Percentiles rank a stretch among this genome's conserved stretches.
These are phyloP conservation scores for Torymus aiolomorphi DNA, from an alignment of 2,888 invertebrate genomes.

Conservation along the genomic window DNA sequence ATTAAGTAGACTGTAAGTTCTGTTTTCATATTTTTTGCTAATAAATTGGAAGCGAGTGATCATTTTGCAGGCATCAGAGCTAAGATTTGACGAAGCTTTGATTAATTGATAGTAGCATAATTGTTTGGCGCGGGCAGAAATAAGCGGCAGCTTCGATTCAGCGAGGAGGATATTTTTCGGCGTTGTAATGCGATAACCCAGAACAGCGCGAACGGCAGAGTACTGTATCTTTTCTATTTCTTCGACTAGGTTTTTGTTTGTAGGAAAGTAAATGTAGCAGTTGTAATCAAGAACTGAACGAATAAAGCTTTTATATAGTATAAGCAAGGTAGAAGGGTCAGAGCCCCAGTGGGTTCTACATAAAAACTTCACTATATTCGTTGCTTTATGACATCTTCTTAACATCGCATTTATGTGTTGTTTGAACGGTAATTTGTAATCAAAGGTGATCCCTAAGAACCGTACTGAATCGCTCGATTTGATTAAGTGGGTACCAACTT, in stretches of 20 bases:
- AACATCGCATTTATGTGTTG: background rate
- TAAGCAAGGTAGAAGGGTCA: background rate
- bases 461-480: background rate
- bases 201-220: background rate
- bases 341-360: background rate
- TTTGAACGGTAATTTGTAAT: background rate
- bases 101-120: background rate
- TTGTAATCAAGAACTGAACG: background rate
- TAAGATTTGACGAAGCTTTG: background rate
- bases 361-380: background rate
- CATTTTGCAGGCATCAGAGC: background rate
- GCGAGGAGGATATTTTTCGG: background rate
- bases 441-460: constrained; percentile 3
- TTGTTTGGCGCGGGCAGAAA: background rate
- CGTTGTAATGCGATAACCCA: background rate
- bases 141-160: background rate
- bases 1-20: too few relatives aligned
- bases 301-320: background rate
- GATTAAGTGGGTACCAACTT: background rate
- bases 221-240: constrained; percentile 9
- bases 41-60: background rate
- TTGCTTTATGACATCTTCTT: background rate
- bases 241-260: background rate
- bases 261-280: too few relatives aligned
- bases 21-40: background rate